Percentiles rank a stretch among this genome's conserved stretches.
These are phyloP conservation scores for Akabosia matsudoensis DNA, from an alignment of 1,140 invertebrate species.

Conservation along the genomic window DNA sequence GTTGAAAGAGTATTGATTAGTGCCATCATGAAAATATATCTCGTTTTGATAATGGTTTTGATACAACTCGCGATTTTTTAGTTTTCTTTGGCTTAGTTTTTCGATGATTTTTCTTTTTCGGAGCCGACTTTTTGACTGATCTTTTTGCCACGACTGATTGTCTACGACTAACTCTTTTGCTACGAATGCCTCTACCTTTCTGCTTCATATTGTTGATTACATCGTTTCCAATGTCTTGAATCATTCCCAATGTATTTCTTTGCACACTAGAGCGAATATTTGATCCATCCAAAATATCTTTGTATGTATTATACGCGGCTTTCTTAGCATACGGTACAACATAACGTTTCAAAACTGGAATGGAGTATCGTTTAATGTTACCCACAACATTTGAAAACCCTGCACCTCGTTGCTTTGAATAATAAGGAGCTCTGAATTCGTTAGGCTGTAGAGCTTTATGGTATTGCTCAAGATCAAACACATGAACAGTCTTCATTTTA, in stretches of 20 bases:
- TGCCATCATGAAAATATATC: conserved; percentile 30
- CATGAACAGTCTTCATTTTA: conserved; percentile 7
- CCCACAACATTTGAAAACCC: background rate
- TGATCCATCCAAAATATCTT: background rate
- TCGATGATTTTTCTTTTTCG: background rate
- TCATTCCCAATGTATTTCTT: background rate
- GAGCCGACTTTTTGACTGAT: background rate
- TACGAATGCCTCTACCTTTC: background rate
- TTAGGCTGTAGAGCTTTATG: background rate
- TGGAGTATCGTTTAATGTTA: background rate
- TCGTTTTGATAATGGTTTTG: conserved; percentile 1
- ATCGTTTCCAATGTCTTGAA: background rate
- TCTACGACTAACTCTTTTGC: background rate
- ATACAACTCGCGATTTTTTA: background rate
- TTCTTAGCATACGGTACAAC: background rate
- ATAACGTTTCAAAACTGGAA: background rate
- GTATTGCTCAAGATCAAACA: conserved; percentile 2
- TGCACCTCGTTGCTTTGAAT: conserved; percentile 46
- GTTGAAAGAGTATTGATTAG: conserved; percentile 5
- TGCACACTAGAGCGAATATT: background rate
- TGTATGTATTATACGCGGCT: background rate
- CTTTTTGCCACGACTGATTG: background rate
- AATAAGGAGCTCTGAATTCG: background rate
- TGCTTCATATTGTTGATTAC: background rate
- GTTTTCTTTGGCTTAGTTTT: background rate